Base-by-base conservation (phyloP, 2,797 vertebrate species). In the Margarornis squamiger region DNA sequence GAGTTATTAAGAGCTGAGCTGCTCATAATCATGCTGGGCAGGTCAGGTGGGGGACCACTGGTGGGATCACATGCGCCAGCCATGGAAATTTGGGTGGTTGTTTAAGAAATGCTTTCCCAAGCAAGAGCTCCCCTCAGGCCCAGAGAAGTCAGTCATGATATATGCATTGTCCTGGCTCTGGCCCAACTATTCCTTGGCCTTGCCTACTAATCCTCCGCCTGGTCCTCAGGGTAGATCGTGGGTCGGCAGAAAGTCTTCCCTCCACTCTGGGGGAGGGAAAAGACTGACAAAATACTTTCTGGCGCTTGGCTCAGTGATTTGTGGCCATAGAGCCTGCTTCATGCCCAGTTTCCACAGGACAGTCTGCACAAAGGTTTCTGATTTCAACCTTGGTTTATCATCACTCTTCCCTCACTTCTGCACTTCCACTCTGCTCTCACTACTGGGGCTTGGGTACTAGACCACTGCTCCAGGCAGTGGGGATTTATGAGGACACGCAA, bases 401-500 rank as follows among this genome's bases (percentile, higher is more conserved):
- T 79, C 55, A 12, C 55, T 77, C 85, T 55, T 92, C 46, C 18
- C 39, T 84, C 39, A 2, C 17, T 68, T 51, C 18, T 58, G 51
- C 38, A 4, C 62, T 71, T 67, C 26, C 41, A 45, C 41, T 2
- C 2, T 68, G 19, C 77, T 90, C 65, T 71, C 5, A 1, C 65
- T 65, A 2, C 0, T 65, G 55, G 32, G 16, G 75, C 21, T 73
- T 21, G n/a, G 51, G 4, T 29, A 13, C 41, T 10, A 2, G 24
- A 12, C 46, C 0, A 2, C 39, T 0, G 0, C 46, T 72, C 41
- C 14, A 6, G 45, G n/a, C 61, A 51, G 20, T 2, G 6, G 9
- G 36, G 46, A 80, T 73, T 79, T 81, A 58, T 12, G 9, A 30
- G 72, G 65, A 45, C 22, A 14, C 0, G 0, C n/a, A 66, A 24